These are phyloP conservation scores for Poeciliopsis prolifica DNA, from an alignment of 2,113 vertebrate species.

Conservation along the genomic window DNA sequence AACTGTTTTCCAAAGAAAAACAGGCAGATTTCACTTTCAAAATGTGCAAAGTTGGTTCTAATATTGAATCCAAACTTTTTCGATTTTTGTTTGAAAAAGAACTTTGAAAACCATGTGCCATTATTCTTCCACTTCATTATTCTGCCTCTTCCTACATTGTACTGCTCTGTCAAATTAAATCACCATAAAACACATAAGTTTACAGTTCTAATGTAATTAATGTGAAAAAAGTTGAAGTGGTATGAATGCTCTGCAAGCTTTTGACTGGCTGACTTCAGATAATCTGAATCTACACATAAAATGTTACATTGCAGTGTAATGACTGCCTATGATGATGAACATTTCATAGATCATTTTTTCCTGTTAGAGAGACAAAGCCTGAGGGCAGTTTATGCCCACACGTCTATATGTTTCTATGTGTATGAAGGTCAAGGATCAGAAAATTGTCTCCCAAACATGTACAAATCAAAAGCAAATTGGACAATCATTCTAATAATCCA, in stretches of 20 bases:
- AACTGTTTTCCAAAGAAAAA: no score
- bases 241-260: background rate
- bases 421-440: constrained; percentile 9
- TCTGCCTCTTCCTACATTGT: background rate
- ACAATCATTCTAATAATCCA: constrained; percentile 37
- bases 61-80: no score
- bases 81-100: no score
- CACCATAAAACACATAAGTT: background rate
- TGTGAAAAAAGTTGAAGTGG: no score
- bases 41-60: no score
- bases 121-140: background rate
- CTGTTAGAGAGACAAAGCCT: constrained; percentile 24
- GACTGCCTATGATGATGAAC: background rate
- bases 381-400: constrained; percentile 9
- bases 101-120: no score
- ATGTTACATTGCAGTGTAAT: background rate
- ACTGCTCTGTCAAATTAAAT: background rate
- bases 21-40: no score
- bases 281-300: background rate
- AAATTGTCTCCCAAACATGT: constrained; percentile 21
- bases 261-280: constrained; percentile 12
- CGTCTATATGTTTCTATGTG: constrained; percentile 25
- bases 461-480: constrained; percentile 18
- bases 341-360: background rate
- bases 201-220: background rate